These are phyloP conservation scores for Schizopygopsis malacanthus DNA, from an alignment of 2,797 vertebrate genomes.

Conservation along the genomic window DNA sequence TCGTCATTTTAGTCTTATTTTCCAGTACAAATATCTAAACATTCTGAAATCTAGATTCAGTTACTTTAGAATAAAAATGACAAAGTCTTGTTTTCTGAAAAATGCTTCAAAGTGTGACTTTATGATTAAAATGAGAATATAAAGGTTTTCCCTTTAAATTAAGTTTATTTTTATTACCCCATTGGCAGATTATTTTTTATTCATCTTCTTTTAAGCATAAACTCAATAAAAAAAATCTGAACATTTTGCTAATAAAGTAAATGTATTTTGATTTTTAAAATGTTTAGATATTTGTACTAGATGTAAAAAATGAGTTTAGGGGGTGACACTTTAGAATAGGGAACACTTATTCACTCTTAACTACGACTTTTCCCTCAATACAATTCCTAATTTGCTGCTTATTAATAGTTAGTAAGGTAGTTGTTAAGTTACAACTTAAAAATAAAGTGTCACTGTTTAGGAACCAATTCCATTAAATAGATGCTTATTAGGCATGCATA, in stretches of 20 bases:
- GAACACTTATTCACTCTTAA: no score
- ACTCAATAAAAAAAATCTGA: background rate
- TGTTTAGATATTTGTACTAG: background rate
- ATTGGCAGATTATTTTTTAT: background rate
- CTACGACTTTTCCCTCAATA: no score
- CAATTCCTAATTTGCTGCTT: no score
- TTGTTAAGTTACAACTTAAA: no score
- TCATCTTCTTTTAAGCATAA: background rate
- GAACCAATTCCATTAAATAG: background rate
- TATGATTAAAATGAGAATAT: background rate
- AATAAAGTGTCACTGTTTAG: no score
- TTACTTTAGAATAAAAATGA: conserved; percentile 1
- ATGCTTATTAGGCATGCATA: background rate
- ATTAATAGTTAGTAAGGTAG: no score
- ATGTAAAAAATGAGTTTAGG: background rate
- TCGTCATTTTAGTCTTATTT: no score
- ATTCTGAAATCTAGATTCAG: background rate
- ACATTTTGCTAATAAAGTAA: background rate
- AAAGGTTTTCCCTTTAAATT: background rate
- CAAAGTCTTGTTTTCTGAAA: background rate
- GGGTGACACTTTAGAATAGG: no score
- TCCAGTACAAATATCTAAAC: background rate
- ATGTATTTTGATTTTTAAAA: background rate
- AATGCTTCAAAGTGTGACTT: background rate
- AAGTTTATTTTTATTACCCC: background rate